These are phyloP conservation scores for Drosophila gaucha DNA, from an alignment of 2,888 invertebrate species.

Conservation along the genomic window DNA sequence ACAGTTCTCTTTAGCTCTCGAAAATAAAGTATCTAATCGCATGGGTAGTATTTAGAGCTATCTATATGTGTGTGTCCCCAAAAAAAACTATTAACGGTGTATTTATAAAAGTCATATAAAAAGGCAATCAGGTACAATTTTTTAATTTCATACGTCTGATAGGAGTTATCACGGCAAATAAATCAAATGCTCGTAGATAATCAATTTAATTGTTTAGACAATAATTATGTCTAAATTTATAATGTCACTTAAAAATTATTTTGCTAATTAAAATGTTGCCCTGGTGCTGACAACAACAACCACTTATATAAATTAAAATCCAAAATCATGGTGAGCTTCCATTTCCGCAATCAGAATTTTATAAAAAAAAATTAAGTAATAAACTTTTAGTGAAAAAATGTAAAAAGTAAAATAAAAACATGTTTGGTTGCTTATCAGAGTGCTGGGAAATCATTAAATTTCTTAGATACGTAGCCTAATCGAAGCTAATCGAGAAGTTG, in stretches of 20 bases:
- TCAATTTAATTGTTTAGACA: conserved; percentile 76
- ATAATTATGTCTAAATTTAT: conserved; percentile 78
- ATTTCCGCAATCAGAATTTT: conserved; percentile 52
- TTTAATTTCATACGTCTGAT: conserved; percentile 54
- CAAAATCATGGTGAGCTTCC: conserved; percentile 68
- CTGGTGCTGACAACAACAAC: conserved; percentile 34
- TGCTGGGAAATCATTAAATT: conserved; percentile 20
- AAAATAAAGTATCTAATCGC: conserved; percentile 56
- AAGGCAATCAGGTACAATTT: conserved; percentile 35
- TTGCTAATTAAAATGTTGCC: conserved; percentile 76
- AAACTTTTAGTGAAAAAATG: conserved; percentile 1
- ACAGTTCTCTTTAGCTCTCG: conserved; percentile 6
- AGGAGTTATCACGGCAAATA: conserved; percentile 60
- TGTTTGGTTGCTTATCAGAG: conserved; percentile 27
- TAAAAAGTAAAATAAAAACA: not conserved
- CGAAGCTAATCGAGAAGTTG: conserved; percentile 41
- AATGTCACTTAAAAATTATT: conserved; percentile 76
- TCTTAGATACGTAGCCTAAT: conserved; percentile 49
- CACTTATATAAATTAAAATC: conserved; percentile 48
- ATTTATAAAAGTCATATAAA: conserved; percentile 41
- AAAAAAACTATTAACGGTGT: conserved; percentile 45
- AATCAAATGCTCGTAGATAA: conserved; percentile 69
- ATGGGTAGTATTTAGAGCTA: conserved; percentile 35
- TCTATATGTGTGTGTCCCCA: conserved; percentile 40
- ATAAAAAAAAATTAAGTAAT: conserved; percentile 2